A percentile compares a stretch with the other conserved stretches of the same genome.
Conservation (phyloP, 2,113 vertebrate genomes). For the Rattus rattus region DNA sequence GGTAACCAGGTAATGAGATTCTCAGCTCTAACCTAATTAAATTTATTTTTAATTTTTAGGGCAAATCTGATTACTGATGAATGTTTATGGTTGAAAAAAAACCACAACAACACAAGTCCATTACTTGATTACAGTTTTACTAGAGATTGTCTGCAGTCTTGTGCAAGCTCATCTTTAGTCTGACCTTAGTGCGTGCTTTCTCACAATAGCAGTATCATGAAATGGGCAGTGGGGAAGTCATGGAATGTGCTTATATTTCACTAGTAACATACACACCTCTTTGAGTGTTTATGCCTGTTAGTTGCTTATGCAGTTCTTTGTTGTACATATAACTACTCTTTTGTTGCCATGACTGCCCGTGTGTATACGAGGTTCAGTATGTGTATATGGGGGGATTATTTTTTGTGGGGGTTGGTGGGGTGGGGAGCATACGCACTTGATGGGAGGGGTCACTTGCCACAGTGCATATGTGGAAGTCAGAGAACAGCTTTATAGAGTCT, state of each 20-base stretch:
- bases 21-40: not conserved
- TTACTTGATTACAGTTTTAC: not conserved
- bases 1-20: not conserved
- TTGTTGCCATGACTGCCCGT: not conserved
- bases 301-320: not conserved
- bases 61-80: not conserved
- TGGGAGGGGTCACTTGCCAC: not conserved
- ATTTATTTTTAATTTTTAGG: conserved; percentile 44
- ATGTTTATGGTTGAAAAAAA: not conserved
- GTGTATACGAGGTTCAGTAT: not conserved
- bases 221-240: not conserved
- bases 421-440: not conserved
- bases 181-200: not conserved
- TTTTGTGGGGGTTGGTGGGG: not conserved
- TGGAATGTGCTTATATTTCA: not conserved
- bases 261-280: rapidly evolving
- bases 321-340: not conserved
- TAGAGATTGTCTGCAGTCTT: not conserved
- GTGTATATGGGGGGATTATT: not conserved
- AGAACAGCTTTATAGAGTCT: not conserved
- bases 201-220: not conserved
- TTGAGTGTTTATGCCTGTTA: not conserved
- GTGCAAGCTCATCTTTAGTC: not conserved
- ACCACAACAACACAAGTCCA: not conserved
- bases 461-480: not conserved